Base-by-base conservation (phyloP, 2,113 vertebrate species). In the Conger conger region DNA sequence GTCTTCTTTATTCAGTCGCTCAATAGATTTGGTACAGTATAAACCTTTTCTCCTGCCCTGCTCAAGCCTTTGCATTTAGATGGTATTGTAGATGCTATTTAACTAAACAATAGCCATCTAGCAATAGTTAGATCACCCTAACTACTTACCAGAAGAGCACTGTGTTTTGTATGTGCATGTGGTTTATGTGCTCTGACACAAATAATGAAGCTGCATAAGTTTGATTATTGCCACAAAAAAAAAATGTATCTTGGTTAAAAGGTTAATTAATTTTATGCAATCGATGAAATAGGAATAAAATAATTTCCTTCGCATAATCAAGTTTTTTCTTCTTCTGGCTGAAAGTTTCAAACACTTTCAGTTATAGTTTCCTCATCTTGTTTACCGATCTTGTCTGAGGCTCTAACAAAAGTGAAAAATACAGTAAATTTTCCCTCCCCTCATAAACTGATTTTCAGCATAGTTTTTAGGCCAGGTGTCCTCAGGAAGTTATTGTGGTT, bases 1-100 rank as follows among this genome's bases (percentile, higher is more conserved):
- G 94, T 95, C 95, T 13, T 94, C 95, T 93, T 92, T 95, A 93
- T 95, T 96, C 94, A 95, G 94, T 95, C 95, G 93, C 89, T 95
- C 95, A 45, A 92, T 96, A 95, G 95, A 95, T 91, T 93, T 94
- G 95, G 95, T 95, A 95, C 94, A 95, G 94, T 95, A 95, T 95
- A 76, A 84, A 77, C 80, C 90, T 36, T 82, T 84, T n/a, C 63
- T 81, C 83, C 90, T 82, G 85, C 60, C 20, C 11, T n/a, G 20
- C 86, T 84, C n/a, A 37, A 68, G 33, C 82, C 86, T 81, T 87
- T 84, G 78, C 90, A 89, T 82, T 84, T 60, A 18, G 37, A 42
- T 79, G 82, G 89, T 18, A 86, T 82, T 0, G 68, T 93, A 89
- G 90, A 88, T 88, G 80, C 78, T 83, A 79, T 93, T 92, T 92